Percentiles rank a stretch among this genome's conserved stretches.
Conservation (phyloP, 2,113 vertebrate species). For the Eptesicus fuscus region DNA sequence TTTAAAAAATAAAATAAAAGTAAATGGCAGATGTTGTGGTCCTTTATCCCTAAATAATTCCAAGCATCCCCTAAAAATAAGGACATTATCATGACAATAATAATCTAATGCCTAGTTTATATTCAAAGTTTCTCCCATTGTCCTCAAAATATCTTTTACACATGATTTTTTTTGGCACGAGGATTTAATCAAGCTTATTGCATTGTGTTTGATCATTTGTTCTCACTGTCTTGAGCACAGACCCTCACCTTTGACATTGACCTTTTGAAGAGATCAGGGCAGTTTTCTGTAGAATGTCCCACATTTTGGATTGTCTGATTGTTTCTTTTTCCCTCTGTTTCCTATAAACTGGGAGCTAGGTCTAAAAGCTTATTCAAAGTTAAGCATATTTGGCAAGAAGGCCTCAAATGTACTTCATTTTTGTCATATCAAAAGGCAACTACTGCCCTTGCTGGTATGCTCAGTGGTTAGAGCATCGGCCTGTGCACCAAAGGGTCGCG, state of each 20-base stretch:
- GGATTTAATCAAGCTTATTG: background rate
- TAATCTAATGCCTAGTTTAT: background rate
- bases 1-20: background rate
- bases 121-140: background rate
- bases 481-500: no score
- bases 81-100: background rate
- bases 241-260: background rate
- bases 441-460: no score
- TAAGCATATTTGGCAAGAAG: background rate
- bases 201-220: background rate
- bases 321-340: background rate
- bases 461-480: no score
- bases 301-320: background rate
- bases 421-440: background rate
- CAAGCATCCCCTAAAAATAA: background rate
- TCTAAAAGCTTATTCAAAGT: background rate
- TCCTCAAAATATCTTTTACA: conserved; percentile 2
- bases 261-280: background rate
- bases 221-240: background rate
- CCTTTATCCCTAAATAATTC: background rate
- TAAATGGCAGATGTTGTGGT: background rate
- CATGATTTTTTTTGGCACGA: background rate
- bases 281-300: background rate
- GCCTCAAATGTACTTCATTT: background rate
- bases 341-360: background rate